Conservation (phyloP, 2,888 invertebrate genomes). For the Ischnus inquisitorius region DNA sequence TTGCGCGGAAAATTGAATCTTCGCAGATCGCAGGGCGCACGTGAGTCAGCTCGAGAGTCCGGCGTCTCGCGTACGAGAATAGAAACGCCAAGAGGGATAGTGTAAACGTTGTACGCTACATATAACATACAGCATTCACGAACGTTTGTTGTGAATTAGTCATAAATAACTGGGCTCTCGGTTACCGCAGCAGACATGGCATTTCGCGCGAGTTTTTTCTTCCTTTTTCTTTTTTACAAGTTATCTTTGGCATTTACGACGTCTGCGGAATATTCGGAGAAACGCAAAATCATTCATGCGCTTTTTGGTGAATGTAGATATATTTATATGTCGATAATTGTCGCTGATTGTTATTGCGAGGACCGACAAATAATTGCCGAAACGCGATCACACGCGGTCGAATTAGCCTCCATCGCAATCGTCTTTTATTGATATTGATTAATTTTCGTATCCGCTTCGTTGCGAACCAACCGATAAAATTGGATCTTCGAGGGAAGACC, state of each 20-base stretch:
- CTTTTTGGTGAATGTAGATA: not conserved
- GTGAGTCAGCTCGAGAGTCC: conserved; percentile 22
- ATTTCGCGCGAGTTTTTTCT: conserved; percentile 9
- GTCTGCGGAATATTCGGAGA: not conserved
- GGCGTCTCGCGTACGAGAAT: conserved; percentile 33
- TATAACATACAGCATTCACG: not conserved
- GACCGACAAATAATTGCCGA: too few species aligned
- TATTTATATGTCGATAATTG: not conserved
- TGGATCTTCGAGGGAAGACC: not conserved
- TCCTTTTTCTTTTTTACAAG: not conserved
- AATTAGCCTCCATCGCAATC: not conserved
- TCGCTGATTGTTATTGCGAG: not conserved
- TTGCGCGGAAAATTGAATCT: conserved; percentile 42
- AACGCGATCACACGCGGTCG: too few species aligned
- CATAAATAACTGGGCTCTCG: not conserved
- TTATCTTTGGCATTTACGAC: conserved; percentile 26
- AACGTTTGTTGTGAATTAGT: conserved; percentile 57
- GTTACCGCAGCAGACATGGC: not conserved
- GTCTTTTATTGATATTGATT: not conserved
- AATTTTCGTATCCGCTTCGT: not conserved
- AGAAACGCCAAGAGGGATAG: conserved; percentile 37
- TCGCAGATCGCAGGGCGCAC: not conserved
- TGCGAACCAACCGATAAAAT: not conserved
- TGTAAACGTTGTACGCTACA: conserved; percentile 16
- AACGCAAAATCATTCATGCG: not conserved